Evolutionary conservation across 2,797 vertebrate genomes (phyloP), one percentile per base, ranked within the genome.

Genomic region (Strix occidentalis): DNA sequence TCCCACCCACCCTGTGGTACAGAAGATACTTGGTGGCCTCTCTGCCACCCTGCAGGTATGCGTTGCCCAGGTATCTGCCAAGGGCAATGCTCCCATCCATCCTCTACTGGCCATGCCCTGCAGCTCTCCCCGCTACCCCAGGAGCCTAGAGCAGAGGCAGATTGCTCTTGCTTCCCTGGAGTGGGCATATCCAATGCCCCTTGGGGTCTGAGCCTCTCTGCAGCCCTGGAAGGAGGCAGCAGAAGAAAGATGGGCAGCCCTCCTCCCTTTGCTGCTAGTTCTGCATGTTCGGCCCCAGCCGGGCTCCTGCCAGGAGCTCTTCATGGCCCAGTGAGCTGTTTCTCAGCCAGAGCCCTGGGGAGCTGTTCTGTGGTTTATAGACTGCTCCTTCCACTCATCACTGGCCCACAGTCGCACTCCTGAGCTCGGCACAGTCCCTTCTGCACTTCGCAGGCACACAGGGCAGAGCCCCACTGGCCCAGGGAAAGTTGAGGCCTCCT

Each of bases 311-410:
- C 89, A 87, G 70, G n/a, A 95, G 12, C 21, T 68, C 37, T 94
- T 53, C 70, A 29, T 71, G 61, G 60, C 85, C 76, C 90, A 81
- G 51, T 1, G 2, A 84, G 50, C 70, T 65, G 28, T 91, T 96
- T 94, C 93, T 93, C 86, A 96, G 93, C 91, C 94, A 96, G 91
- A 81, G 50, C 95, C 83, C 92, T 75, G 65, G 92, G 74, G 80
- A 96, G 74, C 77, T 82, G 35, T 92, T 93, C 53, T 18, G 77
- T 43, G 63, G 39, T 90, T 94, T 94, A 92, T 48, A 95, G 88
- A 56, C 54, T 76, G 61, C 57, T 86, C 46, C 39, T 82, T 89
- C 61, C 74, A 89, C 63, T 93, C 54, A 54, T 54, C 50, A 35
- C 77, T 84, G 77, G 92, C 85, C 87, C 33, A 26, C 1, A 5